Percentiles rank a stretch among this genome's conserved stretches.
Conservation (phyloP, 2,888 invertebrate species). For the Creontiades dilutus region DNA sequence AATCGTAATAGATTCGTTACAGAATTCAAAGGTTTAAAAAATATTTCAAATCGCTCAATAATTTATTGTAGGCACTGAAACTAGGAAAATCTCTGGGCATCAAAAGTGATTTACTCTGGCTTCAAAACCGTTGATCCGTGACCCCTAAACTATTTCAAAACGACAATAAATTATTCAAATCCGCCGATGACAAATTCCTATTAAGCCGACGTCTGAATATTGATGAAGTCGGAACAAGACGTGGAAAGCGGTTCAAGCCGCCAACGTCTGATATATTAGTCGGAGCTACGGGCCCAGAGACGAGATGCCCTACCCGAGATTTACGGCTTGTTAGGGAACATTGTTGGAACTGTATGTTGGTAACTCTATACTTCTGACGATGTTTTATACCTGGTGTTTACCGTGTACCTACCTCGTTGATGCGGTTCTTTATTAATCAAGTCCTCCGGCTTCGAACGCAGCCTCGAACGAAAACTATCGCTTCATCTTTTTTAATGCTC, state of each 20-base stretch:
- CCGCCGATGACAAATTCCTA: constrained; percentile 18
- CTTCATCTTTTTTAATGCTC: not conserved
- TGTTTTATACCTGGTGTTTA: constrained; percentile 28
- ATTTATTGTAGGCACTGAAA: too few relatives aligned
- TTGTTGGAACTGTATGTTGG: constrained; percentile 24
- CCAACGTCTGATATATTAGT: constrained; percentile 28
- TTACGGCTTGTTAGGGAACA: constrained; percentile 45
- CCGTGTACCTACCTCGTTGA: not conserved
- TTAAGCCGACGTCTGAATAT: constrained; percentile 35
- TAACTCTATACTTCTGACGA: constrained; percentile 32
- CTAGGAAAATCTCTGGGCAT: too few relatives aligned
- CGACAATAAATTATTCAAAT: constrained; percentile 54
- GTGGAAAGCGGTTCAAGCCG: not conserved
- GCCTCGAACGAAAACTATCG: not conserved
- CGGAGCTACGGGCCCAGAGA: not conserved
- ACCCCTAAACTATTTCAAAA: constrained; percentile 30
- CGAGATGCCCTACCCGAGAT: not conserved
- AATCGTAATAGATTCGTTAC: too few relatives aligned
- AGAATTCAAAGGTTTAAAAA: too few relatives aligned
- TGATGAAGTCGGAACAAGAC: constrained; percentile 37
- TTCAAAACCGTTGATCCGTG: not conserved
- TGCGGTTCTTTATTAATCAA: constrained; percentile 1
- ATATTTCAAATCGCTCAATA: too few relatives aligned
- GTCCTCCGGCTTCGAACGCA: not conserved
- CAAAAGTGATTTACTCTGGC: not conserved